Base-by-base conservation (phyloP, 53 echinoderm and acorn worm genomes). In the Actinopyga echinites region DNA sequence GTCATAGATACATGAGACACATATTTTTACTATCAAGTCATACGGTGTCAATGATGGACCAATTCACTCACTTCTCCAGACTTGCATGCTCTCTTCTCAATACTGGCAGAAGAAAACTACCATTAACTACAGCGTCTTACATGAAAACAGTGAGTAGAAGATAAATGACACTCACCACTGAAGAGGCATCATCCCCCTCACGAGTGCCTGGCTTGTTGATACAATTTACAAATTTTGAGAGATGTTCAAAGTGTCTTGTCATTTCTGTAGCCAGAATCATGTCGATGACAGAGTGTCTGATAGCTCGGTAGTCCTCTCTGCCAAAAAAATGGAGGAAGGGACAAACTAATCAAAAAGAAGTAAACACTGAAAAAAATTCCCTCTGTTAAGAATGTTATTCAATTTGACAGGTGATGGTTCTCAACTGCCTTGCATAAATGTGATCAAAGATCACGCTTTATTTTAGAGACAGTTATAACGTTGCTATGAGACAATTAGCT, bases 181-280 rank as follows among this genome's bases (percentile, higher is more conserved):
- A 96, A 22, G 90, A 83, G 1, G 81, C 57, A 38, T 95, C 95
- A 28, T 95, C 95, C 13, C 90, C 89, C 34, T 96, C 96, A 57
- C 92, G 63, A 43, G 87, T 73, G 15, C 82, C 86, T 19, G 93
- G 93, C 57, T 96, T 96, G 80, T 91, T 93, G 87, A 93, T 88
- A 82, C 93, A 91, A 80, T 93, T 96, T 35, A 91, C 92, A 93
- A 96, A 96, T 82, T 96, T 96, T 45, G 93, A 93, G 20, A 96
- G 92, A 75, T 96, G 96, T 74, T 96, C 96, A 90, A 96, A 96
- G 74, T 96, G 96, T 40, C 91, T 89, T 13, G 91, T 93, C 96
- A 96, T 96, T 86, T 96, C 96, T 0, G 96, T 96, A 15, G 93
- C 93, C 42, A 96, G 88, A 45, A 96, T 84, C 96, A 96, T 96